phyloP scores from a whole-genome alignment of 2,888 invertebrate species.

The Mactromeris polynyma region DNA sequence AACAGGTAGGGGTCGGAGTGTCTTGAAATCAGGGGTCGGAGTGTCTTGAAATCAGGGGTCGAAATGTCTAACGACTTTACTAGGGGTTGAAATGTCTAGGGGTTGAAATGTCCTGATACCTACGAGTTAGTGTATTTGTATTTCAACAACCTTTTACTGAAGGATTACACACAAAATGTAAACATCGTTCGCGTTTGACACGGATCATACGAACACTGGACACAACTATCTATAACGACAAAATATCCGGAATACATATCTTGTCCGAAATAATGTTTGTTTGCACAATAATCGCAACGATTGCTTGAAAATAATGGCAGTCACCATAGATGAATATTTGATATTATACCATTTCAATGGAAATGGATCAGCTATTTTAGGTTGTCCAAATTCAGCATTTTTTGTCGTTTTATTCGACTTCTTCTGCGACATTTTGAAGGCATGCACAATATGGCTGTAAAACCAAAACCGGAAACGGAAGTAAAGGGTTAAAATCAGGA shows the following conservation, averaged over 20 bases:
- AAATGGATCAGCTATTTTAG: conserved; percentile 35
- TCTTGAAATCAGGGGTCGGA: no score
- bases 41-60: no score
- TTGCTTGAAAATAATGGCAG: background rate
- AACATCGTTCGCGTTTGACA: no score
- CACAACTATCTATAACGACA: no score
- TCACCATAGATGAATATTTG: background rate
- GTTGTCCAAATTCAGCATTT: background rate
- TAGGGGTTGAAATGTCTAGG: no score
- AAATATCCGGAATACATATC: background rate
- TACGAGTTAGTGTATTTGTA: no score
- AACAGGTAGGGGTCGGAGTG: no score
- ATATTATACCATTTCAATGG: conserved; percentile 32
- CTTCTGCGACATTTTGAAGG: background rate
- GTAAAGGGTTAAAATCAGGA: background rate
- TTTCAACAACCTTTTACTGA: no score
- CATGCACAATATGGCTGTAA: background rate
- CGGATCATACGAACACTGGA: no score
- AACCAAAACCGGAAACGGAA: conserved; percentile 43
- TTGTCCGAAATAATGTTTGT: background rate
- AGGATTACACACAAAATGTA: no score
- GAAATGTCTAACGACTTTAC: no score
- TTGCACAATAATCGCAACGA: background rate
- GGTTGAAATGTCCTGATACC: no score
- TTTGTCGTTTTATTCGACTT: background rate